Evolutionary conservation across 2,888 invertebrate species (phyloP), one percentile per base, ranked within the genome.

Genomic region (Mycalesis mineus): DNA sequence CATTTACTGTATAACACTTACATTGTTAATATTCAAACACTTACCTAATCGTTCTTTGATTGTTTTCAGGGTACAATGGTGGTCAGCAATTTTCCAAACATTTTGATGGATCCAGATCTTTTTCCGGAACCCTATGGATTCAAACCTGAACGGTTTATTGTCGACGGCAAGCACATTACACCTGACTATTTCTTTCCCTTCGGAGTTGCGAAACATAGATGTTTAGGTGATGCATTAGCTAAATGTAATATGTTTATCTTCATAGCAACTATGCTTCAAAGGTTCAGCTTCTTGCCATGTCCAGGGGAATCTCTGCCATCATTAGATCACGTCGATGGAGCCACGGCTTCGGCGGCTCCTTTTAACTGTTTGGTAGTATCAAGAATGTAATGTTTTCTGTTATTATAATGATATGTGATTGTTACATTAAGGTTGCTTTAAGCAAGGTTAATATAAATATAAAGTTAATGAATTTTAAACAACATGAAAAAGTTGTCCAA

Each of bases 241-340:
- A 93, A 93, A 69, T 94, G 95, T 67, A 96, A 95, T 70, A 90
- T 96, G 51, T 96, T 96, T 71, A 77, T 95, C 33, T 94, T 96
- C 69, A 92, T 92, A 0, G 92, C 95, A 0, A 91, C 93, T 0
- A 83, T 96, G 66, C 82, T 96, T 66, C 96, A 96, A 78, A 91
- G 91, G 68, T 96, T 94, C 68, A 91, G 91, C 4, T 93, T 96
- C 71, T 77, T 91, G 1, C 83, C 93, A 0, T 91, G 92, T 0
- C 92, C 94, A 0, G 94, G 93, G 0, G 91, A 93, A 61, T 79
- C 87, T 0, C 78, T 92, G 58, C 95, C 95, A 0, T 91, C 93
- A 3, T 84, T 92, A 14, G 91, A 92, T 28, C 93, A 94, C 41
- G 86, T 93, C 0, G 96, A 96, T 71, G 96, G 96, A 0, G 94